These are phyloP conservation scores for Arenaria interpres DNA, from an alignment of 2,113 vertebrate species.

Conservation along the genomic window DNA sequence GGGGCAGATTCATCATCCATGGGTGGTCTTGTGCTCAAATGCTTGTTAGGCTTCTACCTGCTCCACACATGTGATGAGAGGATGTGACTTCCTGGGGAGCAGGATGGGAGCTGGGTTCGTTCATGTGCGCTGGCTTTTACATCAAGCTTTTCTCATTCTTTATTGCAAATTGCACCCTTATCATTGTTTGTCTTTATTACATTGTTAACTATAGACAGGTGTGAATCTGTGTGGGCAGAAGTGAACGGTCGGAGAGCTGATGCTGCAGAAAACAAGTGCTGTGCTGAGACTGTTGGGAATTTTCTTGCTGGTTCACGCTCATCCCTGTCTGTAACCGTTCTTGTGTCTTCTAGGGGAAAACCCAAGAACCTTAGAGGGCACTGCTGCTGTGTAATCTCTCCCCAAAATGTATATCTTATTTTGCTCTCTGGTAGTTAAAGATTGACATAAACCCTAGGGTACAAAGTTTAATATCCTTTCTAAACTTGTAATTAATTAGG, in stretches of 20 bases:
- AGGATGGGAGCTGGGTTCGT: background rate
- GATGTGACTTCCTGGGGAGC: background rate
- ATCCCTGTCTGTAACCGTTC: background rate
- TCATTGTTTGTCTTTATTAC: background rate
- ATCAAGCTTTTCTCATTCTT: background rate
- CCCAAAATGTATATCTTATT: background rate
- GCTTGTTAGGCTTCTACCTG: background rate
- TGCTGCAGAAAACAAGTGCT: background rate
- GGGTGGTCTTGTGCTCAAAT: background rate
- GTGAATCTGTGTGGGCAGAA: background rate
- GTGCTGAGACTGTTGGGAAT: background rate
- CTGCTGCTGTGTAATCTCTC: background rate
- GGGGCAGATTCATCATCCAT: background rate
- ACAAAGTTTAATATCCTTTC: background rate
- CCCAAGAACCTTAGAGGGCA: background rate
- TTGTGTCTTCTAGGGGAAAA: background rate
- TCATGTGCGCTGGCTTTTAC: background rate
- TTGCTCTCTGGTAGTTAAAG: background rate
- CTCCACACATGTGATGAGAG: accelerated
- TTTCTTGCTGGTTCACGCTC: background rate
- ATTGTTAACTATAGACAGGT: background rate
- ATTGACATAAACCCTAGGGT: background rate
- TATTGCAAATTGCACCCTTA: background rate
- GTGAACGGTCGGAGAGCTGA: background rate
- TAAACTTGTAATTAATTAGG: background rate